Percentiles rank a stretch among this genome's conserved stretches.
Conservation (phyloP, 2,797 vertebrate genomes). For the Hozukius guyotensis region DNA sequence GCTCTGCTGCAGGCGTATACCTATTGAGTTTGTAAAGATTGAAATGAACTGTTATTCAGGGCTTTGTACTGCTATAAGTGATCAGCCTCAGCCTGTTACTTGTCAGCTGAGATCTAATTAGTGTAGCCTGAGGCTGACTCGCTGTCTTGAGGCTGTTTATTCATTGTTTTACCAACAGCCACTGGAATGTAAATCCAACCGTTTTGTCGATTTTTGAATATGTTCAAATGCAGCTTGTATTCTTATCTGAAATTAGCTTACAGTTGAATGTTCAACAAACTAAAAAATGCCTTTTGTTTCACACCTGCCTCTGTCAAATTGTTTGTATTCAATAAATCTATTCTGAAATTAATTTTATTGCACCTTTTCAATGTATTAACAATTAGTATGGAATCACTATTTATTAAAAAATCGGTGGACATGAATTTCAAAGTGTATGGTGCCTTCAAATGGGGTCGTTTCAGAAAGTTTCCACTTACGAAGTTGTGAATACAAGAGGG, state of each 20-base stretch:
- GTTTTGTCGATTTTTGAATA: conserved; percentile 40
- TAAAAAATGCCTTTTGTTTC: conserved; percentile 46
- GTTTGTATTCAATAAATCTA: conserved; percentile 75
- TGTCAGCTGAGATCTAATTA: conserved; percentile 54
- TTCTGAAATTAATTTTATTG: conserved; percentile 30
- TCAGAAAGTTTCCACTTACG: too few relatives aligned
- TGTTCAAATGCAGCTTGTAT: conserved; percentile 46
- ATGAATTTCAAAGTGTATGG: not conserved
- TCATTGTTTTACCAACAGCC: conserved; percentile 46
- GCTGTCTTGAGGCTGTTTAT: conserved; percentile 39
- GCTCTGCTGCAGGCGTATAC: conserved; percentile 40
- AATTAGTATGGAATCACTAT: not conserved
- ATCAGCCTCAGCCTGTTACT: conserved; percentile 42
- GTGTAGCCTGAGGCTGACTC: conserved; percentile 32
- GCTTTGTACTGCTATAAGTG: conserved; percentile 45
- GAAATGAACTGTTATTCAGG: conserved; percentile 54
- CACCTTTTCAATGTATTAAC: not conserved
- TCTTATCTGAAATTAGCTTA: conserved; percentile 48
- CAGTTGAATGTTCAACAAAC: conserved; percentile 37
- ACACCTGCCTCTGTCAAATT: conserved; percentile 46
- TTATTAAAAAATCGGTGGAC: not conserved
- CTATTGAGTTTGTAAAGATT: conserved; percentile 55
- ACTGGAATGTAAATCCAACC: conserved; percentile 67
- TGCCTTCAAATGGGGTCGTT: too few relatives aligned
- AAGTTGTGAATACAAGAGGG: accelerated